phyloP scores from a whole-genome alignment of 2,888 invertebrate species.

The Magallana nippona region DNA sequence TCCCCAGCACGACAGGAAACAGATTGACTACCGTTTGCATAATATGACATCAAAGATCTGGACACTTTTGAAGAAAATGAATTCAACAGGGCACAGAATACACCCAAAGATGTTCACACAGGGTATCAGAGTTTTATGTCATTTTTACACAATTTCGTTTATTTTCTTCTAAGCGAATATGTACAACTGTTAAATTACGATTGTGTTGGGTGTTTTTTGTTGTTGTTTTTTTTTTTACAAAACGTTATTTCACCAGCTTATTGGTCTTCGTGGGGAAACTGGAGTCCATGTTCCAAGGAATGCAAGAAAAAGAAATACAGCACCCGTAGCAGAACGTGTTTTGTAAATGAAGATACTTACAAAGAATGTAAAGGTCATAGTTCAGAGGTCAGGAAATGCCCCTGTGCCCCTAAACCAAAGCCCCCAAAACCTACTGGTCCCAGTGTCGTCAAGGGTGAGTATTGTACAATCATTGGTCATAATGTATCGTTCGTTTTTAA shows the following conservation, averaged over 20 bases:
- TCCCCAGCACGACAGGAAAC: not conserved
- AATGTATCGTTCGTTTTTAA: too few species aligned
- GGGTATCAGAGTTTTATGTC: not conserved
- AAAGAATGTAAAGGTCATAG: constrained; percentile 13
- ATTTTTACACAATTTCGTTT: not conserved
- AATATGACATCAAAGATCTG: constrained; percentile 1
- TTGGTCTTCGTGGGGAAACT: constrained; percentile 16
- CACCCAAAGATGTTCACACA: not conserved
- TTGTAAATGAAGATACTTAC: constrained; percentile 26
- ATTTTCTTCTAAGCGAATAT: not conserved
- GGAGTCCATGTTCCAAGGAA: constrained; percentile 12
- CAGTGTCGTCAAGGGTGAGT: not conserved
- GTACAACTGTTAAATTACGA: not conserved
- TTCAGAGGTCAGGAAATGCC: constrained; percentile 14
- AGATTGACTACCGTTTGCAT: not conserved
- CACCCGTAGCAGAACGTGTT: constrained; percentile 24
- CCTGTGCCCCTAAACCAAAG: not conserved
- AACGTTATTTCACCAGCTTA: not conserved
- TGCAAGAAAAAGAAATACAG: constrained; percentile 3
- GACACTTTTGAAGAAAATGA: constrained; percentile 10
- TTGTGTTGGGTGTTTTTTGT: too few species aligned
- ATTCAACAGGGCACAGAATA: not conserved
- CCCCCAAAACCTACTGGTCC: not conserved
- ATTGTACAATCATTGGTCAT: not conserved
- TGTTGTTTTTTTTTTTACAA: too few species aligned